Conservation (phyloP, 2,113 vertebrate species). For the Rhabdornis inornatus region DNA sequence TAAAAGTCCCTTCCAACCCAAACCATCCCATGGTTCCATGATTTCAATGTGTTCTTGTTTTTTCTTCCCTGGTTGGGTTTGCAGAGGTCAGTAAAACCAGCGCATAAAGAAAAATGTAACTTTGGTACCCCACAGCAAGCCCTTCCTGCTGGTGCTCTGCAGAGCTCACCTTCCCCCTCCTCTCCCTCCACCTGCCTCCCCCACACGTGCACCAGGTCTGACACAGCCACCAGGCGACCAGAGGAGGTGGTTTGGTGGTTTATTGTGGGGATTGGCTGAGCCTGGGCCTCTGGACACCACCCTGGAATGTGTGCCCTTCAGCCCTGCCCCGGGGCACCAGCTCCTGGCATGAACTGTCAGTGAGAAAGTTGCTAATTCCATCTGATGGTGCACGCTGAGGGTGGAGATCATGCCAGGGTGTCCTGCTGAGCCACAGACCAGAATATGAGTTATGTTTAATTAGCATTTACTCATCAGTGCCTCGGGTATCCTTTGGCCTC, state of each 20-base stretch:
- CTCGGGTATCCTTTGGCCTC: neutral
- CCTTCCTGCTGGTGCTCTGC: neutral
- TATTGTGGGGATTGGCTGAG: neutral
- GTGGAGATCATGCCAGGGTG: neutral
- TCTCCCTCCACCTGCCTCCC: neutral
- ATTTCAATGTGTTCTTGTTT: neutral
- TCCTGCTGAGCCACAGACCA: neutral
- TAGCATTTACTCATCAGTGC: neutral
- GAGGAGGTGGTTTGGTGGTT: neutral
- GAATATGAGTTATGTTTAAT: neutral
- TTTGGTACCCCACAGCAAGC: neutral
- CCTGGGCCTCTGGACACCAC: neutral
- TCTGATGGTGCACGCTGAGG: accelerated
- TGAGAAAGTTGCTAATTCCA: neutral
- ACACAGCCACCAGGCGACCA: accelerated
- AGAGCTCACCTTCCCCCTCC: neutral
- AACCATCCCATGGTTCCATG: neutral
- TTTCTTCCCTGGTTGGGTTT: accelerated
- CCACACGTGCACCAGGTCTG: accelerated
- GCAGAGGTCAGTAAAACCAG: neutral
- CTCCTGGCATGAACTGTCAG: neutral
- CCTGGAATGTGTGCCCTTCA: neutral
- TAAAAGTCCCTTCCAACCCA: neutral
- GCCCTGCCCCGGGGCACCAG: neutral
- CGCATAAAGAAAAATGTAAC: neutral